Percentiles rank a stretch among this genome's conserved stretches.
phyloP scores from a whole-genome alignment of 1,140 invertebrate genomes.

The Akabosia matsudoensis region DNA sequence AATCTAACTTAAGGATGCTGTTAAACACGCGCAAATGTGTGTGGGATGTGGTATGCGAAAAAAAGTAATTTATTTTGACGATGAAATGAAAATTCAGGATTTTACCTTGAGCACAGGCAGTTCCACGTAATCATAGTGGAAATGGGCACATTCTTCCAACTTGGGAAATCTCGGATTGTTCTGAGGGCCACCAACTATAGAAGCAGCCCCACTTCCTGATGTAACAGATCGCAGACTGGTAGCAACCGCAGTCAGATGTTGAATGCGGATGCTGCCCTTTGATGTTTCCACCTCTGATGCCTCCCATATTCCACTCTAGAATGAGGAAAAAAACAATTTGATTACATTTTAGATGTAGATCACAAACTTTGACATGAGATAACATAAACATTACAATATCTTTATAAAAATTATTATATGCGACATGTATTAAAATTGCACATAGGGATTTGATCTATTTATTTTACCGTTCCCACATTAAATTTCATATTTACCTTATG shows the following conservation, averaged over 20 bases:
- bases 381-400: slow-evolving; percentile 16
- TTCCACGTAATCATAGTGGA: slow-evolving; percentile 92
- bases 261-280: slow-evolving; percentile 49
- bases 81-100: no score
- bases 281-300: slow-evolving; percentile 50
- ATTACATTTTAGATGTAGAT: not conserved
- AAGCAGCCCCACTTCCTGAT: slow-evolving; percentile 35
- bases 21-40: no score
- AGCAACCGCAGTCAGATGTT: slow-evolving; percentile 48
- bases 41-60: not conserved
- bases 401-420: no score
- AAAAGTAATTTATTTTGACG: not conserved
- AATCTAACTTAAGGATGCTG: no score
- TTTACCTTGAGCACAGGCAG: slow-evolving; percentile 70
- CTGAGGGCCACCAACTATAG: slow-evolving; percentile 37
- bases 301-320: slow-evolving; percentile 51
- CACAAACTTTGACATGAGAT: slow-evolving; percentile 1
- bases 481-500: no score
- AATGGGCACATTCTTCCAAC: slow-evolving; percentile 96
- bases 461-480: slow-evolving; percentile 6
- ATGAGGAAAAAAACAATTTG: slow-evolving; percentile 28
- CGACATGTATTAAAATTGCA: not conserved
- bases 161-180: slow-evolving; percentile 72
- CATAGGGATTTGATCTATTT: not conserved
- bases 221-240: slow-evolving; percentile 30